A percentile compares a stretch with the other conserved stretches of the same genome.
phyloP scores from a whole-genome alignment of 2,113 vertebrate species.

The Protobothrops mucrosquamatus region DNA sequence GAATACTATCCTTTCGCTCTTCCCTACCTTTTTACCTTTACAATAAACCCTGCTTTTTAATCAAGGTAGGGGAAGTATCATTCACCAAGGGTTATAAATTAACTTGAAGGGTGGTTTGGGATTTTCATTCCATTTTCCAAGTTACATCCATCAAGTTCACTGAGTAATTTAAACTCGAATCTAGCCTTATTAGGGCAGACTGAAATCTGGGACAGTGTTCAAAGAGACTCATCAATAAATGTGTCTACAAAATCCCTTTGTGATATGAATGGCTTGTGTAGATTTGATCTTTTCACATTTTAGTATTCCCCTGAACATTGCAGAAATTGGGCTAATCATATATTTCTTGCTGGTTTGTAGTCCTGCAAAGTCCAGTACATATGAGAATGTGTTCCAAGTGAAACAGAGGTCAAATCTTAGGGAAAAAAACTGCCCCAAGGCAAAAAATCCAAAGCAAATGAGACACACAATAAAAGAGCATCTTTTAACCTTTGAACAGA shows the following conservation, averaged over 20 bases:
- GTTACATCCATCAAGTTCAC: not conserved
- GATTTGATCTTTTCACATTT: not conserved
- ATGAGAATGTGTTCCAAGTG: not conserved
- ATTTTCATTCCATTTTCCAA: not conserved
- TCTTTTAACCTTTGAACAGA: not conserved
- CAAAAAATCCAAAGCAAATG: not conserved
- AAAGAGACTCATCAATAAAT: not conserved
- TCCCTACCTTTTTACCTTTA: not conserved
- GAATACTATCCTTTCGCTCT: not conserved
- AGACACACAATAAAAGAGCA: not conserved
- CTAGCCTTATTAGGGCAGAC: not conserved
- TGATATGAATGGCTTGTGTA: not conserved
- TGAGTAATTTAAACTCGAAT: not conserved
- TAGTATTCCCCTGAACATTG: not conserved
- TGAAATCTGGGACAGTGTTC: not conserved
- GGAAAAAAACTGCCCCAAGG: not conserved
- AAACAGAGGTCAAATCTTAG: not conserved
- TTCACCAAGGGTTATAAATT: not conserved
- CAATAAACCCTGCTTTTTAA: not conserved
- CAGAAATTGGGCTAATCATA: not conserved
- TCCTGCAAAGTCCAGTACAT: not conserved
- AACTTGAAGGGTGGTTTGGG: not conserved
- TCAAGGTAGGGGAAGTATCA: not conserved
- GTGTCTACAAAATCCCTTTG: not conserved
- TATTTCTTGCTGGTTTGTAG: not conserved